Evolutionary conservation across 2,113 vertebrate genomes (phyloP).

Genomic region (Tympanuchus pallidicinctus): DNA sequence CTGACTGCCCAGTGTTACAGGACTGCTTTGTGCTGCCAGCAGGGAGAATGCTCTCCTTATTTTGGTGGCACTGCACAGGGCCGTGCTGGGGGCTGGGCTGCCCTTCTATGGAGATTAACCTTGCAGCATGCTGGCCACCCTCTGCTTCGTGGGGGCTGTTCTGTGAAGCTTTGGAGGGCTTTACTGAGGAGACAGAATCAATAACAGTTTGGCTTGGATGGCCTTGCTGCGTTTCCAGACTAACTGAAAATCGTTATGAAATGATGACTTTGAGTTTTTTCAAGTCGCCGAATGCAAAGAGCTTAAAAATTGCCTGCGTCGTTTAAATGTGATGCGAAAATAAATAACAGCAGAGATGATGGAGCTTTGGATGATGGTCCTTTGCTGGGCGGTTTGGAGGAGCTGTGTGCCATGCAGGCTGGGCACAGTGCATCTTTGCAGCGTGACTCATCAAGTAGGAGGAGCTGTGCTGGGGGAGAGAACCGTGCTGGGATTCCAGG

Average conservation of each 20-base stretch:
- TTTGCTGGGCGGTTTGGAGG: rapidly evolving
- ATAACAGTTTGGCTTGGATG: neutral
- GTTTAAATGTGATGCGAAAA: neutral
- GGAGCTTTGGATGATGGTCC: neutral
- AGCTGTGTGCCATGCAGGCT: neutral
- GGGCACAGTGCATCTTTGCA: neutral
- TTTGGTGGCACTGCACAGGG: too few species aligned
- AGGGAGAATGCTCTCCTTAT: neutral
- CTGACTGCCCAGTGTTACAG: neutral
- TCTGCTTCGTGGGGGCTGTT: neutral
- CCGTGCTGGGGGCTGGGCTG: too few species aligned
- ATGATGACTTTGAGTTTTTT: neutral
- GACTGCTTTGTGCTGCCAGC: neutral
- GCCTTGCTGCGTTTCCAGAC: neutral
- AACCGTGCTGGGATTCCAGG: neutral
- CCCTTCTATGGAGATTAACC: neutral
- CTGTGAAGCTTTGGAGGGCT: neutral
- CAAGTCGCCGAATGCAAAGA: neutral
- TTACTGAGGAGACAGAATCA: neutral
- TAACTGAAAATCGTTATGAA: neutral
- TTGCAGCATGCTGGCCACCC: neutral
- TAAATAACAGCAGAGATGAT: rapidly evolving
- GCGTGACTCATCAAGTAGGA: rapidly evolving
- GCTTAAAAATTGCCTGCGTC: neutral
- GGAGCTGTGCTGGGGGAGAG: neutral